Evolutionary conservation across 2,113 vertebrate species (phyloP), one percentile per base, ranked within the genome.

Genomic region (Merops nubicus): DNA sequence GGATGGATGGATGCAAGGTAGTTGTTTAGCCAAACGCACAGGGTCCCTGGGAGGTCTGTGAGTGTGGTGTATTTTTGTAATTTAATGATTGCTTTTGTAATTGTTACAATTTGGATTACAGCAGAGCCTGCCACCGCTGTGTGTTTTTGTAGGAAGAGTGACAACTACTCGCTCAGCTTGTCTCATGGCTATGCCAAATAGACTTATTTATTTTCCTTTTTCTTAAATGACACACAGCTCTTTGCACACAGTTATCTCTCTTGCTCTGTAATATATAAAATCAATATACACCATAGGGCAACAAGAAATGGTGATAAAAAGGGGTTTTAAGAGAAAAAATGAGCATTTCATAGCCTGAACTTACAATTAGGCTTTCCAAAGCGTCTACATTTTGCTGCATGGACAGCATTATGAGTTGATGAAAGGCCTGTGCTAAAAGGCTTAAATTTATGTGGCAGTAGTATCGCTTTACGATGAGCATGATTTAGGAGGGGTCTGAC

Each of bases 211-310:
- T 89, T 96, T 96, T 79, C 47, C 29, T 72, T 81, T 83, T 51
- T 47, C 83, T 91, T 93, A 89, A 67, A 51, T 43, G 63, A 31
- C 31, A 45, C 11, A 0, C 68, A 38, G 57, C 56, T 80, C 76
- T 88, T 85, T 91, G 89, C 75, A 33, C 79, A 17, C 59, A 64
- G 86, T 95, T 95, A 33, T 84, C 59, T 83, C 56, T 63, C 83
- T 88, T 74, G 60, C 85, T 75, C 42, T 81, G 68, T 90, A 84
- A 89, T 93, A 88, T 67, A 43, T 88, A 64, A 94, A 96, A 96
- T 92, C 95, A 96, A 93, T 96, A 86, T 56, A 81, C 31, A 96
- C 68, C 79, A 91, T 40, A 93, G 90, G 95, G 88, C 85, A 95
- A 89, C 76, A 93, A 92, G 92, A 94, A 88, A 89, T 48, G 42